These are phyloP conservation scores for Fringilla coelebs DNA, from an alignment of 2,797 vertebrate genomes.

Conservation along the genomic window DNA sequence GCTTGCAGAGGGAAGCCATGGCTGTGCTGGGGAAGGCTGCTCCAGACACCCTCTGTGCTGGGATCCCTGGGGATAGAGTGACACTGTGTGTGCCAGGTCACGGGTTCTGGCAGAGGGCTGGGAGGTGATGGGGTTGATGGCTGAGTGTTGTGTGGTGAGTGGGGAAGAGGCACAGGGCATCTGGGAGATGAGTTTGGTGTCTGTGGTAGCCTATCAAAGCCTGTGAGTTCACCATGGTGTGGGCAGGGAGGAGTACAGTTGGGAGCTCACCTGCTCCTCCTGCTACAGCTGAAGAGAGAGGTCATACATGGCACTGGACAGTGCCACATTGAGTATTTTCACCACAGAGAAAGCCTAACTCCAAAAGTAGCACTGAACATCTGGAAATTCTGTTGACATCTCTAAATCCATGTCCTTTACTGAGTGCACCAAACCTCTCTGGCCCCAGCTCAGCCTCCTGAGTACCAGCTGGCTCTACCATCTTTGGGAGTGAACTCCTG, in stretches of 20 bases:
- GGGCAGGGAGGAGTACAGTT: neutral
- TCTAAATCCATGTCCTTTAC: neutral
- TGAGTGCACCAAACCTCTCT: neutral
- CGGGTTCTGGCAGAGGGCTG: neutral
- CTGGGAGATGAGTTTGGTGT: neutral
- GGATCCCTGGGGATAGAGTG: neutral
- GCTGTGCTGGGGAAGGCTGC: neutral
- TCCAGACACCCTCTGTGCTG: neutral
- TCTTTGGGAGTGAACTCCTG: neutral
- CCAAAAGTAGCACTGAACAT: neutral
- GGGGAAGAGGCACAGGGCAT: neutral
- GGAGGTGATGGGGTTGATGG: neutral
- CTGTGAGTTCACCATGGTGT: neutral
- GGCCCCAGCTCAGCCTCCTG: neutral
- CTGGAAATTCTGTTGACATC: neutral
- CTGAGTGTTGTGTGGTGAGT: rapidly evolving
- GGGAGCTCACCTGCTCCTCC: neutral
- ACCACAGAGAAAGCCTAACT: neutral
- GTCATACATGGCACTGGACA: neutral
- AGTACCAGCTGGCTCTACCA: neutral
- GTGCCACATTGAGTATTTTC: neutral
- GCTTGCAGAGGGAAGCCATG: neutral
- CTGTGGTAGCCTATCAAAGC: neutral
- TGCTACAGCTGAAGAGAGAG: neutral
- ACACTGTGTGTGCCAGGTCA: neutral